These are phyloP conservation scores for Lasius fuliginosus DNA, from an alignment of 2,888 invertebrate genomes.

Conservation along the genomic window DNA sequence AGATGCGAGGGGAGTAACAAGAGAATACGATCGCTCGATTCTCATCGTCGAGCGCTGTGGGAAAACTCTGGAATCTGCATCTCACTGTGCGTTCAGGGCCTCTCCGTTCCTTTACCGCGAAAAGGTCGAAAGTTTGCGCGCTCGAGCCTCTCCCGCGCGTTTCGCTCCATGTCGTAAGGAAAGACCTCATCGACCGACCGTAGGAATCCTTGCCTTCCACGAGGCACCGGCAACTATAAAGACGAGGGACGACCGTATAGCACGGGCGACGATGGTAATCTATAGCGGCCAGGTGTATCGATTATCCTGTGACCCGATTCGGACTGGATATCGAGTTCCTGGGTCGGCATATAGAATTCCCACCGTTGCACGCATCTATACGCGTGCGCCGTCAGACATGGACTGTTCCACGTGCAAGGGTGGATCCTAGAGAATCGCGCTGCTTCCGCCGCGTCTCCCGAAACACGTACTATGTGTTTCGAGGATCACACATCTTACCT, in stretches of 20 bases:
- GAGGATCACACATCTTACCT: not conserved
- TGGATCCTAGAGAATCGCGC: constrained; percentile 13
- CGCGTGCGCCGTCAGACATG: constrained; percentile 48
- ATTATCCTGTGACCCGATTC: constrained; percentile 78
- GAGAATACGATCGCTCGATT: not conserved
- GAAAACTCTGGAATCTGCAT: not conserved
- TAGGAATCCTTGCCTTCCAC: not conserved
- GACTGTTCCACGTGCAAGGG: constrained; percentile 51
- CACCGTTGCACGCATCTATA: constrained; percentile 45
- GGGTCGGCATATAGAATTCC: constrained; percentile 55
- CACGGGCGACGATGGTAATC: constrained; percentile 9
- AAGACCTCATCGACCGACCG: constrained; percentile 5
- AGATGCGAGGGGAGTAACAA: not conserved
- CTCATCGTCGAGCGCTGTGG: not conserved
- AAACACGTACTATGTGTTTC: not conserved
- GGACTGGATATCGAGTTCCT: constrained; percentile 69
- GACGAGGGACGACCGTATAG: not conserved
- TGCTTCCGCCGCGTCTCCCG: not conserved
- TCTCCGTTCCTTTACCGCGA: not conserved
- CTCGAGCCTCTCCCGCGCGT: not conserved
- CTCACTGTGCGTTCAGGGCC: not conserved
- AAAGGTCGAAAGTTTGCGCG: not conserved
- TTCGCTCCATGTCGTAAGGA: constrained; percentile 28
- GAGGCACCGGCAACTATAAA: not conserved
- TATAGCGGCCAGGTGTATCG: constrained; percentile 66